Evolutionary conservation across 2,888 invertebrate genomes (phyloP), one percentile per base, ranked within the genome.

Genomic region (Plagodis dolabraria): DNA sequence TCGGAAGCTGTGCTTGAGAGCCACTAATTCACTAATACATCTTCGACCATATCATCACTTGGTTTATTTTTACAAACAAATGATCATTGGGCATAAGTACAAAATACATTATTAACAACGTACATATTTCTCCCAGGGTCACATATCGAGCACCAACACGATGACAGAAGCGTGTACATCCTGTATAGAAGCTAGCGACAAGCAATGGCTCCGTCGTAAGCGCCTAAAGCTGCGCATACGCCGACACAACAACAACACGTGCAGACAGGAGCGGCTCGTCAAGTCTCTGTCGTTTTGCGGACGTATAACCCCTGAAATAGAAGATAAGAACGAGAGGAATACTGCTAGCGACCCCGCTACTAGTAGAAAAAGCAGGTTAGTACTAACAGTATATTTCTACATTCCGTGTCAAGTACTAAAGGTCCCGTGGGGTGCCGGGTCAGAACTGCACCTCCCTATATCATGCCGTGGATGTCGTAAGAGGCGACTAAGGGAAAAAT

Each of bases 261-360:
- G 72, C 4, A 65, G 87, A 7, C 72, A 89, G 9, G 92, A 93
- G 63, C 87, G 94, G 43, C 82, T 96, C 51, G 94, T 96, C 12
- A 96, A 97, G 86, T 96, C 96, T 0, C 95, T 95, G 45, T 96
- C 96, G 7, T 96, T 96, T 86, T 95, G 96, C 54, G 95, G 96
- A 11, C 93, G 94, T 60, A 87, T 94, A 57, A 92, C 93, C 51
- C 89, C 93, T 0, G 93, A 94, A 70, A 92, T 93, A 35, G 94
- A 94, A 69, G 93, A 93, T 68, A 94, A 90, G 70, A 89, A 87
- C 63, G 94, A 94, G 62, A 85, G 95, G 59, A 94, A 93, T 67
- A 94, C 94, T 0, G 94, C 94, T 7, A 95, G 95, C 70, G 95
- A 95, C 73, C 95, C 95, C 0, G 94, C 95, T 57, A 94, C 94